Base-by-base conservation (phyloP, 2,113 vertebrate species). In the Heterocephalus glaber region DNA sequence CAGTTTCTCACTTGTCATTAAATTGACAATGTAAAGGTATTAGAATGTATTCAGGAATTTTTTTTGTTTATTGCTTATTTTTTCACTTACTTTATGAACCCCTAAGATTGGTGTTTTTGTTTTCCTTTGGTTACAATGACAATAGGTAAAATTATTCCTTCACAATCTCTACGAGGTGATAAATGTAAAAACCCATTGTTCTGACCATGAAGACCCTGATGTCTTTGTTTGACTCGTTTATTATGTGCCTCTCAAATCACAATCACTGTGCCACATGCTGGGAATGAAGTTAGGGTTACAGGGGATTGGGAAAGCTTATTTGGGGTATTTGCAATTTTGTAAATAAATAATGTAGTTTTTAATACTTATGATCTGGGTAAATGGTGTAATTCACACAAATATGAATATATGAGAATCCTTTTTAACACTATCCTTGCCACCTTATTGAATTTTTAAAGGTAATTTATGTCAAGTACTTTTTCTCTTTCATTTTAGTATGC, bases 1-100 rank as follows among this genome's bases (percentile, higher is more conserved):
- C 90, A 84, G 68, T 81, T 88, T 94, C 12, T 92, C 44, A 35
- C 13, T 93, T 83, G 12, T 47, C 47, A 89, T 58, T 95, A 89
- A 88, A 7, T 58, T 65, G 11, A 76, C 80, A 66, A 72, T 82
- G 0, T 7, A 76, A 49, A 84, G 24, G 66, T n/a, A 54, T 20
- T 26, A 84, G n/a, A 63, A 56, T 49, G 70, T 44, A 56, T 35
- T 5, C 60, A 61, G 41, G 16, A 58, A 30, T 84, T 14, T 1
- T 7, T 77, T 89, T 63, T 90, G 28, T 13, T 92, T 68, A 60
- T 11, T 56, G 7, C 38, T 86, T 77, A 30, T 60, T 90, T 91
- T 41, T 54, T 82, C 20, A 41, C 19, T 95, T 72, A 82, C 49
- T 56, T 96, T 77, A 74, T 76, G 49, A 95, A 81, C 74, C 47